phyloP scores from a whole-genome alignment of 2,797 vertebrate genomes.

The Argentina silus region DNA sequence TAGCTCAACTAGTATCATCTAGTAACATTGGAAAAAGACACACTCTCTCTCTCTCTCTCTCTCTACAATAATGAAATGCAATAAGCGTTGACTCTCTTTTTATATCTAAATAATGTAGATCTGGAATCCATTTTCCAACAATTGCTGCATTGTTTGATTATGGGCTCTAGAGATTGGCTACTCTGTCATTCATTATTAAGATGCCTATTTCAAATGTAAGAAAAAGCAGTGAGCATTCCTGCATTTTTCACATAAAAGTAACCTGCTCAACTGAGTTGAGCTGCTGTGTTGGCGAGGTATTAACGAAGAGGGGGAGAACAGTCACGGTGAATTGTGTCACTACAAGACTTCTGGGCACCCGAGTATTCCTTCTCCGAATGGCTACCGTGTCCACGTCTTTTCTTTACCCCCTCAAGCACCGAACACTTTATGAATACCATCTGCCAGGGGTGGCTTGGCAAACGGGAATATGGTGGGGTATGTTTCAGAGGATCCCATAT shows the following conservation, averaged over 20 bases:
- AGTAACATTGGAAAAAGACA: too few relatives aligned
- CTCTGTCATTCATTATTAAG: not conserved
- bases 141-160: too few relatives aligned
- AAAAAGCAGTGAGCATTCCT: constrained; percentile 7
- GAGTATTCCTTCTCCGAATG: constrained; percentile 56
- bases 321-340: constrained; percentile 28
- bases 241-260: constrained; percentile 2
- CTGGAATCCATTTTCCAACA: too few relatives aligned
- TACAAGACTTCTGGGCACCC: constrained; percentile 49
- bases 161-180: not conserved
- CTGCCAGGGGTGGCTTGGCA: constrained; percentile 35
- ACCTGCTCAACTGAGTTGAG: not conserved
- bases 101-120: too few relatives aligned
- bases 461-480: constrained; percentile 36
- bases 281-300: constrained; percentile 11
- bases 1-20: too few relatives aligned
- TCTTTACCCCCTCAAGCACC: constrained; percentile 43
- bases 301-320: constrained; percentile 11
- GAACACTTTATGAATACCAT: constrained; percentile 52
- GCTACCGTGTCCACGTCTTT: constrained; percentile 52
- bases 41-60: too few relatives aligned
- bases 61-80: too few relatives aligned
- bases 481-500: constrained; percentile 16
- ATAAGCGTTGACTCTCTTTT: too few relatives aligned
- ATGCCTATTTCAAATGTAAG: not conserved